Evolutionary conservation across 2,113 vertebrate species (phyloP).

Genomic region (Microcebus lehilahytsara): DNA sequence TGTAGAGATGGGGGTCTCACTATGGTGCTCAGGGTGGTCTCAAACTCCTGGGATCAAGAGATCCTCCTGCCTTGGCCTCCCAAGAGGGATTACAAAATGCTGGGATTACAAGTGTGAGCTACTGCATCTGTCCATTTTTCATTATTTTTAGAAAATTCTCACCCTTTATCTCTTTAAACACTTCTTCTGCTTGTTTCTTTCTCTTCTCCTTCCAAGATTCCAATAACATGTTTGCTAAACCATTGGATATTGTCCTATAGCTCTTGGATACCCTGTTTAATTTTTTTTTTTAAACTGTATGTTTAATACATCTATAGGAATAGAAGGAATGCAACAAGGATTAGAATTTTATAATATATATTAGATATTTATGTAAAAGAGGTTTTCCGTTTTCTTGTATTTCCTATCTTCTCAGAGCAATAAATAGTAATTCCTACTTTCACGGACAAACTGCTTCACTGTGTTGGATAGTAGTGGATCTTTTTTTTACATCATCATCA

Average conservation of each 20-base stretch:
- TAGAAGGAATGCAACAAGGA: conserved; percentile 32
- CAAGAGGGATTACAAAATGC: too few species aligned
- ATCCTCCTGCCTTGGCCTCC: too few species aligned
- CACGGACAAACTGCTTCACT: neutral
- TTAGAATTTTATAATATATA: conserved; percentile 10
- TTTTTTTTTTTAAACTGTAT: neutral
- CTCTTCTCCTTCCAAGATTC: neutral
- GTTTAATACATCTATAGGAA: neutral
- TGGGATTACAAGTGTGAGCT: too few species aligned
- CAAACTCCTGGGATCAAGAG: too few species aligned
- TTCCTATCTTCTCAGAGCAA: neutral
- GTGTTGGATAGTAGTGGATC: neutral
- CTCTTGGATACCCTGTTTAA: neutral
- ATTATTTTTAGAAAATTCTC: neutral
- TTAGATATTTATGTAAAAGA: neutral
- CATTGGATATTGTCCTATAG: neutral
- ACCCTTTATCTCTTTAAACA: neutral
- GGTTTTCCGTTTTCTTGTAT: neutral
- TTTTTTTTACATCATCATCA: neutral
- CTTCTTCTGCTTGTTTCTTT: neutral
- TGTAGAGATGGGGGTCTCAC: too few species aligned
- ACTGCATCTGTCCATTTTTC: neutral
- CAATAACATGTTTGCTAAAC: neutral
- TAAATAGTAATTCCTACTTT: neutral
- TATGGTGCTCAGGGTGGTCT: too few species aligned